Percentiles rank a stretch among this genome's conserved stretches.
Conservation (phyloP, 2,797 vertebrate genomes). For the Antennarius maculatus region DNA sequence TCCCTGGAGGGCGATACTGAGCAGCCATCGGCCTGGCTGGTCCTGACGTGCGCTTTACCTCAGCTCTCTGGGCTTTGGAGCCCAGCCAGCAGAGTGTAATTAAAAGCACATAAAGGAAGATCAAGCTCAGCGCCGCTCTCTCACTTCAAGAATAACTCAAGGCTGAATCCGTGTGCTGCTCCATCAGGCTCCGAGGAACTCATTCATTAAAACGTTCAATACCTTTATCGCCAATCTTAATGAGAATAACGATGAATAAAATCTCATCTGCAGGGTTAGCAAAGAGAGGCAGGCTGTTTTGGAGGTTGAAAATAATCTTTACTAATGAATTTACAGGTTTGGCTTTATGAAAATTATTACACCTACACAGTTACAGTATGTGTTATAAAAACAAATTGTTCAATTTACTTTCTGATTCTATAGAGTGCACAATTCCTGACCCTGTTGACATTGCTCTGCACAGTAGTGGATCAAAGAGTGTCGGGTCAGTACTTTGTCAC, state of each 20-base stretch:
- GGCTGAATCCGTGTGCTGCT: slow-evolving; percentile 50
- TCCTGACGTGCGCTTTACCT: slow-evolving; percentile 63
- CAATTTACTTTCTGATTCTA: too few relatives aligned
- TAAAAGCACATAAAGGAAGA: slow-evolving; percentile 77
- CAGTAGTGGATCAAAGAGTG: neutral
- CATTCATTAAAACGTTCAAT: slow-evolving; percentile 50
- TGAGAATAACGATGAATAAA: slow-evolving; percentile 25
- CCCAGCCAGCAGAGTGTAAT: slow-evolving; percentile 73
- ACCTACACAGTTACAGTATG: too few relatives aligned
- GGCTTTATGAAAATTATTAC: neutral
- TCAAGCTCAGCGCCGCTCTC: slow-evolving; percentile 65
- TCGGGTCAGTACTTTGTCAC: slow-evolving; percentile 1
- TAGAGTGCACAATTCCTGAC: neutral
- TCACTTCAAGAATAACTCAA: slow-evolving; percentile 50
- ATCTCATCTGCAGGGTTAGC: neutral
- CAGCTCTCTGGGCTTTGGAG: slow-evolving; percentile 62
- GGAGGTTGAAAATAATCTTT: neutral
- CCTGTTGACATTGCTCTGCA: neutral
- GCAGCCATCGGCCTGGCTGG: slow-evolving; percentile 47
- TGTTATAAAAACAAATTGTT: too few relatives aligned
- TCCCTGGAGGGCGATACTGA: slow-evolving; percentile 47
- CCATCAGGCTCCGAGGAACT: slow-evolving; percentile 46
- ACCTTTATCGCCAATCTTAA: slow-evolving; percentile 42
- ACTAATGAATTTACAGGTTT: neutral
- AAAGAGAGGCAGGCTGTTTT: slow-evolving; percentile 18